Base-by-base conservation (phyloP, 2,888 invertebrate genomes). In the Drosophila demipolita region DNA sequence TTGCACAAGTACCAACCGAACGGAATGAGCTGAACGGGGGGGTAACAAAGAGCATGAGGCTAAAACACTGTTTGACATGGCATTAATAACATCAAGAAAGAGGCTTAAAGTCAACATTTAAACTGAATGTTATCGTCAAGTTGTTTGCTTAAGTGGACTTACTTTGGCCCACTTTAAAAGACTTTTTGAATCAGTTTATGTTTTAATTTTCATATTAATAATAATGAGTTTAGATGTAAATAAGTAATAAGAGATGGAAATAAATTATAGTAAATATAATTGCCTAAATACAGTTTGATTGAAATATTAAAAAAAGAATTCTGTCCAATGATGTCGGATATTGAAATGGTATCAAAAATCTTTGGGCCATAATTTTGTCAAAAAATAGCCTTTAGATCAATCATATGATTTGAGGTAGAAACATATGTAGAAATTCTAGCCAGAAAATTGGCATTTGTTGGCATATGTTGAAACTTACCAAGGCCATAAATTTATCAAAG, bases 1-100 rank as follows among this genome's bases (percentile, higher is more conserved):
- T 82, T 82, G 53, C 68, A 48, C 45, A 64, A 58, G 68, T 66
- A 42, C 52, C 33, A 54, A 59, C 12, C 4, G 36, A 29, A 29
- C 23, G 23, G 3, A 40, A 42, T 32, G 48, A 11, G 49, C 17
- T 12, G 6, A 32, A 42, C 40, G 23, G 38, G 23, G 26, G 4
- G 11, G 12, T 12, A 55, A 38, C 26, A 38, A 23, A n/a, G 23
- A 26, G 48, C 11, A 48, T 40, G 66, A 72, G 57, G 26, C 38
- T 3, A 63, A 52, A 63, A 52, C 33, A 32, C 3, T 52, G 40
- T 64, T 73, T 50, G 58, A 67, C 57, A 23, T n/a, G 40, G 29
- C 26, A 61, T 45, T 60, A 66, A 63, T 57, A 63, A 36, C 36
- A 54, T 35, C 32, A 61, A 50, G 49, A 50, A 40, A 23, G 23